These are phyloP conservation scores for Dryas iulia DNA, from an alignment of 1,140 invertebrate species.

Conservation along the genomic window DNA sequence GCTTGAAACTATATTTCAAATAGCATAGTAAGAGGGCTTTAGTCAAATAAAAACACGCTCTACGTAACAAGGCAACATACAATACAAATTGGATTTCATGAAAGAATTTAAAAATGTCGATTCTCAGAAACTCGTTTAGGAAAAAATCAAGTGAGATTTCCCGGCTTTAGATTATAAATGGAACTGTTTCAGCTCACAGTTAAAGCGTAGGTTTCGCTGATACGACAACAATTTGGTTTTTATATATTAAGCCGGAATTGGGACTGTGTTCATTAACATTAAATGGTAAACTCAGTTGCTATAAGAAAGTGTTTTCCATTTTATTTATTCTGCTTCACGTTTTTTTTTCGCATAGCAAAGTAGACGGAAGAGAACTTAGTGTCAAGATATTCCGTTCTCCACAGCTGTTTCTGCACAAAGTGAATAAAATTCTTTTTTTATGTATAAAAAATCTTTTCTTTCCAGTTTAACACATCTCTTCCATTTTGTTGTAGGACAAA, in stretches of 20 bases:
- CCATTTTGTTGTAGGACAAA: too few relatives aligned
- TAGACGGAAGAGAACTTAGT: too few relatives aligned
- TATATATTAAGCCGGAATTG: background rate
- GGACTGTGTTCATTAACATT: background rate
- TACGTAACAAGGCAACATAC: conserved; percentile 12
- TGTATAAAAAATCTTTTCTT: too few relatives aligned
- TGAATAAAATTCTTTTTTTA: too few relatives aligned
- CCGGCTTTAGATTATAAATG: conserved; percentile 10
- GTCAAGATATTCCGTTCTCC: too few relatives aligned
- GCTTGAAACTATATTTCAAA: background rate
- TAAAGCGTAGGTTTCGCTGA: background rate
- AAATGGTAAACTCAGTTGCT: background rate
- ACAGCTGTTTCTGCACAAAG: too few relatives aligned
- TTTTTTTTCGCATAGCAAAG: too few relatives aligned
- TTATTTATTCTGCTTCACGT: background rate
- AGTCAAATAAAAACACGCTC: conserved; percentile 10
- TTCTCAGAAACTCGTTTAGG: conserved; percentile 7
- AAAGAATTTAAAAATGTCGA: conserved; percentile 6
- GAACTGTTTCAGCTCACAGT: background rate
- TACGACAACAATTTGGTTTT: background rate
- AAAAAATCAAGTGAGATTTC: conserved; percentile 10
- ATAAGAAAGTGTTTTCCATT: background rate
- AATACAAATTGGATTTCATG: conserved; percentile 21
- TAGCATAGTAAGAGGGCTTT: background rate
- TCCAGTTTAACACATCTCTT: too few relatives aligned